These are phyloP conservation scores for Takifugu bimaculatus DNA, from an alignment of 2,113 vertebrate species.

Conservation along the genomic window DNA sequence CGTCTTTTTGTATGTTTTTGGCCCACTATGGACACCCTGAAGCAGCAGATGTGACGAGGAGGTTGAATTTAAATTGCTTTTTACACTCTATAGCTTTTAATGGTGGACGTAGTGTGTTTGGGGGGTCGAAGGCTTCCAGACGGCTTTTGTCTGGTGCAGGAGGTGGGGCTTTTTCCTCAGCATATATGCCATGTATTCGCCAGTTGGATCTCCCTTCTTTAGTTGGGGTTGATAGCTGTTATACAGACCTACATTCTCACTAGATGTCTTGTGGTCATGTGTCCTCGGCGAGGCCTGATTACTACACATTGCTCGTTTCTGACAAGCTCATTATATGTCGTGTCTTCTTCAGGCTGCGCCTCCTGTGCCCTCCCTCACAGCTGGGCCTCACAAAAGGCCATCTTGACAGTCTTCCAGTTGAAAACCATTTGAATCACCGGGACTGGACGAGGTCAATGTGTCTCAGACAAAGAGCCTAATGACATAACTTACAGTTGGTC, in stretches of 20 bases:
- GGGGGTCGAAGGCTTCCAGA: constrained; percentile 67
- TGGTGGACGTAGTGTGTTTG: constrained; percentile 46
- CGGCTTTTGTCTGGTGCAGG: constrained; percentile 62
- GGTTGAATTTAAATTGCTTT: constrained; percentile 56
- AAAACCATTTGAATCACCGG: constrained; percentile 44
- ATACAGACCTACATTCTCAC: constrained; percentile 19
- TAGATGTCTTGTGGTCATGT: constrained; percentile 18
- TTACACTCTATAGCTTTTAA: constrained; percentile 44
- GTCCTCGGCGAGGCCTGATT: constrained; percentile 47
- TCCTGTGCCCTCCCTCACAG: constrained; percentile 28
- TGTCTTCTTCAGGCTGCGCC: constrained; percentile 40
- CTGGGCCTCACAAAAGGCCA: constrained; percentile 53
- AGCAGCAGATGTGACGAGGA: constrained; percentile 29
- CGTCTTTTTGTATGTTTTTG: constrained; percentile 1
- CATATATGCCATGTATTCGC: constrained; percentile 3
- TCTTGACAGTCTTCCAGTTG: constrained; percentile 47
- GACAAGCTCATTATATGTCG: constrained; percentile 60
- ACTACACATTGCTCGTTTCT: constrained; percentile 34
- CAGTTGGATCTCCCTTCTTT: constrained; percentile 5
- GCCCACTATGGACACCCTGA: constrained; percentile 11
- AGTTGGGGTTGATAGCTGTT: not conserved
- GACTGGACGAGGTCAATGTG: constrained; percentile 47
- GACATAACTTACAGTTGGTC: constrained; percentile 68
- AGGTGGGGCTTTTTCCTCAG: constrained; percentile 32
- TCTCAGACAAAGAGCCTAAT: constrained; percentile 66